Evolutionary conservation across 2,113 vertebrate genomes (phyloP).

Genomic region (Amphiprion percula): DNA sequence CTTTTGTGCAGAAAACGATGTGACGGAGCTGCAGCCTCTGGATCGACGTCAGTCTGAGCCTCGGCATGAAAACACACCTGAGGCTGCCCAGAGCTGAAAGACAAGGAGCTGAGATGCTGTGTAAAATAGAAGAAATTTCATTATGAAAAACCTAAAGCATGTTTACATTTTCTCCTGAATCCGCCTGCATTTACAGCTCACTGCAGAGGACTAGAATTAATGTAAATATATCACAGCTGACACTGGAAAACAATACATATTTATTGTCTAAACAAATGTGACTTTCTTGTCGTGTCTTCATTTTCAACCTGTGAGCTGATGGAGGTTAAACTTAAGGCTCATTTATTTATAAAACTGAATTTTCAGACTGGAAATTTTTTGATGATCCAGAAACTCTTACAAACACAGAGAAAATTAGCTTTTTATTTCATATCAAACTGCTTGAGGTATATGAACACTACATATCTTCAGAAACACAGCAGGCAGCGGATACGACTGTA

Average conservation of each 20-base stretch:
- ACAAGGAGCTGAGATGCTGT: background rate
- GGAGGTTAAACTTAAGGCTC: no score
- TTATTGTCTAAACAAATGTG: constrained; percentile 55
- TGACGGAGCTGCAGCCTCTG: constrained; percentile 77
- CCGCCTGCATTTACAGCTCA: constrained; percentile 6
- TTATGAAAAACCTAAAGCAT: background rate
- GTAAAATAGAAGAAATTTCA: background rate
- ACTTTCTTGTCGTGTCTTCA: no score
- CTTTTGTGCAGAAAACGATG: constrained; percentile 63
- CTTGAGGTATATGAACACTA: background rate
- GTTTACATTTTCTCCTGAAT: constrained; percentile 37
- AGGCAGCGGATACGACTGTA: constrained; percentile 3
- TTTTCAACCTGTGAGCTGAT: no score
- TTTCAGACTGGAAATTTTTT: no score
- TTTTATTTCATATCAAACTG: constrained; percentile 30
- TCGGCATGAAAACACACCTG: background rate
- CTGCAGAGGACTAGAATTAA: background rate
- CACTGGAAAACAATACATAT: constrained; percentile 45
- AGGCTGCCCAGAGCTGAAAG: background rate
- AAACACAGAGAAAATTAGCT: background rate
- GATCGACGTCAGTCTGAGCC: background rate
- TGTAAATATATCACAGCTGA: constrained; percentile 48
- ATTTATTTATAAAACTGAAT: no score
- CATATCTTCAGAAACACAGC: background rate
- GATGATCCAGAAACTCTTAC: no score